Evolutionary conservation across 2,113 vertebrate genomes (phyloP).

Genomic region (Lasiurus borealis): DNA sequence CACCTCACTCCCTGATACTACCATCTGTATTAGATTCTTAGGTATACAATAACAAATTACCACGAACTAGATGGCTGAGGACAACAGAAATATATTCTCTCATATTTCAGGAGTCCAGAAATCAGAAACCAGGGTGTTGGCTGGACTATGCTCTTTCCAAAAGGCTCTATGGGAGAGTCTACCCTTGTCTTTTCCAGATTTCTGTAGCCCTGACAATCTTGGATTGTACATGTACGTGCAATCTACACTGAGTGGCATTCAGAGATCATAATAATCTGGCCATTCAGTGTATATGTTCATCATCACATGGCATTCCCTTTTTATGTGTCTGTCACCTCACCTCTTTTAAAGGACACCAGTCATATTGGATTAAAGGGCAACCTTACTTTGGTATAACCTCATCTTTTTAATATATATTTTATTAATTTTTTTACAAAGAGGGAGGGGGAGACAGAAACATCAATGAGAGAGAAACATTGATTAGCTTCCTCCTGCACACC

Average conservation of each 20-base stretch:
- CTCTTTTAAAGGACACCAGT: not conserved
- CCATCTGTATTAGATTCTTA: not conserved
- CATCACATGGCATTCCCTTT: not conserved
- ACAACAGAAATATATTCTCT: not conserved
- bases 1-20: not conserved
- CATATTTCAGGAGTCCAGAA: not conserved
- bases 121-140: not conserved
- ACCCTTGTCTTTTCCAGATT: not conserved
- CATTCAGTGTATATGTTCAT: not conserved
- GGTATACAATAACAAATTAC: not conserved
- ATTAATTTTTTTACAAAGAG: no score
- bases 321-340: not conserved
- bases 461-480: no score
- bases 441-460: no score
- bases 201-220: not conserved
- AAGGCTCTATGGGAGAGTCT: not conserved
- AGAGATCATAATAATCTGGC: no score
- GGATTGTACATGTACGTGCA: not conserved
- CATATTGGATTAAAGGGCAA: not conserved
- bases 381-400: not conserved
- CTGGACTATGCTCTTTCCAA: not conserved
- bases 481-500: no score
- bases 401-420: no score
- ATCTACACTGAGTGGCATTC: not conserved
- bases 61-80: not conserved